Evolutionary conservation across 2,888 invertebrate genomes (phyloP).

Genomic region (Nasonia oneida): DNA sequence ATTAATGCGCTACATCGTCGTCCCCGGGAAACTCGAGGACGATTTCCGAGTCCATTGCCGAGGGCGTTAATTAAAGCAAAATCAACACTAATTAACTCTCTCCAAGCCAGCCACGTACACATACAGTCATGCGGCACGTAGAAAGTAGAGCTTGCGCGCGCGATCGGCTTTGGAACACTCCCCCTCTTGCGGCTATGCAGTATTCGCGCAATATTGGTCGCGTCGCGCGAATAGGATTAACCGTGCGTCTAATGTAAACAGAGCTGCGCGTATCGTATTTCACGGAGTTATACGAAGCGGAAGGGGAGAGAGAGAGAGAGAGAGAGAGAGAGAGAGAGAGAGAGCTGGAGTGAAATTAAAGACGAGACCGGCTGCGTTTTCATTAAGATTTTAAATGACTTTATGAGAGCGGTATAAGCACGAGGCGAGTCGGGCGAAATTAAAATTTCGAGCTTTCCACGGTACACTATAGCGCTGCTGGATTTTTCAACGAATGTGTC

Average conservation of each 20-base stretch:
- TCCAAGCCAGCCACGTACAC: neutral
- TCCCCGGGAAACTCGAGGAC: neutral
- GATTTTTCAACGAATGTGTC: too few relatives aligned
- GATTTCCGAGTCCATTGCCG: slow-evolving; percentile 9
- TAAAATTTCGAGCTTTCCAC: slow-evolving; percentile 19
- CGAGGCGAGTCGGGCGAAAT: slow-evolving; percentile 16
- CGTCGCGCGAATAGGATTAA: slow-evolving; percentile 11
- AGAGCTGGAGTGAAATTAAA: slow-evolving; percentile 20
- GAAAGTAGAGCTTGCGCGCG: neutral
- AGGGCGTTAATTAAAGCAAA: slow-evolving; percentile 48
- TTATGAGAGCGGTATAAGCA: slow-evolving; percentile 27
- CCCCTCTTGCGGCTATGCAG: neutral
- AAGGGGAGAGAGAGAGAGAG: too few relatives aligned
- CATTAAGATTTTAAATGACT: slow-evolving; percentile 56
- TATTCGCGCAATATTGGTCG: neutral
- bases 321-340: too few relatives aligned
- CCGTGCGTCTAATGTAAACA: slow-evolving; percentile 39
- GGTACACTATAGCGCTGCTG: neutral
- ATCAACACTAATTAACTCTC: slow-evolving; percentile 45
- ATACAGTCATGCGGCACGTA: neutral
- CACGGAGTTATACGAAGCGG: neutral
- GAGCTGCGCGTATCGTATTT: slow-evolving; percentile 20
- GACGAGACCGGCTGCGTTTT: slow-evolving; percentile 42
- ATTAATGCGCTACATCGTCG: neutral
- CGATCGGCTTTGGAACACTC: neutral